phyloP scores from a whole-genome alignment of 2,888 invertebrate genomes.

The Erpobdella octoculata region DNA sequence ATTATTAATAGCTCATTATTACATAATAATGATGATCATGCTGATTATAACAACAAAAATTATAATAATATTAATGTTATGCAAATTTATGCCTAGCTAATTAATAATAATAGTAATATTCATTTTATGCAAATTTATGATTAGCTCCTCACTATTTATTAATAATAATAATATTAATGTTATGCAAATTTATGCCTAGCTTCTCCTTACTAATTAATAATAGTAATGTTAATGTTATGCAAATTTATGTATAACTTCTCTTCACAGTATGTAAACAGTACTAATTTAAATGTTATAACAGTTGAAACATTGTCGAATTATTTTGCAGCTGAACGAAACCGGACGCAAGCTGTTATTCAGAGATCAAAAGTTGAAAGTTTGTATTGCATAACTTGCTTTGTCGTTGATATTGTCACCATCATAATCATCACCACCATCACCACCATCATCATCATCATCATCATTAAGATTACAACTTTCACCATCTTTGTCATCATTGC shows the following conservation, averaged over 20 bases:
- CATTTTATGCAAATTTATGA: background rate
- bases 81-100: background rate
- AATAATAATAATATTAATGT: background rate
- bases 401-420: background rate
- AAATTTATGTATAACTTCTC: background rate
- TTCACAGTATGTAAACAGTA: background rate
- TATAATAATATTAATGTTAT: background rate
- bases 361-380: constrained; percentile 71
- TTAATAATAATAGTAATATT: background rate
- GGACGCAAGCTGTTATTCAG: constrained; percentile 79
- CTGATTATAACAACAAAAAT: too few species aligned
- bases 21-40: too few species aligned
- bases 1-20: too few species aligned
- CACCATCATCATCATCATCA: too few species aligned
- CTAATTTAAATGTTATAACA: background rate
- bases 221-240: background rate
- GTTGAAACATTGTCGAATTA: background rate
- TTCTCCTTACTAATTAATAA: background rate
- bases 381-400: constrained; percentile 39
- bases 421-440: too few species aligned
- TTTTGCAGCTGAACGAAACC: constrained; percentile 69
- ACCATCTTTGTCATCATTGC: background rate
- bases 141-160: background rate
- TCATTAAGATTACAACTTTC: too few species aligned
- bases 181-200: background rate